phyloP scores from a whole-genome alignment of 2,797 vertebrate genomes.

The Rhinoraja longicauda region DNA sequence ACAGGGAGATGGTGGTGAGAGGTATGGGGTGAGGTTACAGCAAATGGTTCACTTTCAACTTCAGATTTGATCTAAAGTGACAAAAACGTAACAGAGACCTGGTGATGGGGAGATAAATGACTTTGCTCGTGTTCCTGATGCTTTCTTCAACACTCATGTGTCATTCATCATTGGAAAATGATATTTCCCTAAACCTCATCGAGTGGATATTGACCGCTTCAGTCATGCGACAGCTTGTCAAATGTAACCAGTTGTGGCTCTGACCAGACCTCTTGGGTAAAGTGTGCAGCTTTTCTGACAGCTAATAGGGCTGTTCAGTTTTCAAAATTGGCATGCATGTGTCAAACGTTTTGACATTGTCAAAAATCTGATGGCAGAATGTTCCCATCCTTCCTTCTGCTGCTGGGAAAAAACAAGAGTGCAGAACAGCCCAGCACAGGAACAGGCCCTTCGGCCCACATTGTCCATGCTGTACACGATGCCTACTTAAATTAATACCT shows the following conservation, averaged over 20 bases:
- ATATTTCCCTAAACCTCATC: not conserved
- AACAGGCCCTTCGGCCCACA: no score
- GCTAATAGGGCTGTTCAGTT: not conserved
- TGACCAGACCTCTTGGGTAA: not conserved
- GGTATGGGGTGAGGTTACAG: not conserved
- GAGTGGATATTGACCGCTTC: not conserved
- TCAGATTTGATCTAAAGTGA: not conserved
- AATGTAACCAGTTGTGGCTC: not conserved
- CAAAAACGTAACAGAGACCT: not conserved
- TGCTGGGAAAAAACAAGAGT: no score
- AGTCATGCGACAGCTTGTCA: not conserved
- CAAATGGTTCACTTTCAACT: not conserved
- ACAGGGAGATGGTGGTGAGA: not conserved
- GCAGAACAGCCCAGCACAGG: no score
- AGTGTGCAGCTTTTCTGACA: not conserved
- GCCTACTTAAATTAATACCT: no score
- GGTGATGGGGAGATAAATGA: not conserved
- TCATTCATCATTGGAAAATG: constrained; percentile 17
- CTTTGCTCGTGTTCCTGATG: not conserved
- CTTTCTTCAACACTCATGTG: not conserved
- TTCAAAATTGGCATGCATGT: not conserved
- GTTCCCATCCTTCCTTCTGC: no score
- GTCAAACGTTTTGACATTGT: no score
- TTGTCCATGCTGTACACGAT: no score
- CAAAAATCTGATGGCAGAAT: not conserved